phyloP scores from a whole-genome alignment of 2,888 invertebrate genomes.

The Smittia aterrima region DNA sequence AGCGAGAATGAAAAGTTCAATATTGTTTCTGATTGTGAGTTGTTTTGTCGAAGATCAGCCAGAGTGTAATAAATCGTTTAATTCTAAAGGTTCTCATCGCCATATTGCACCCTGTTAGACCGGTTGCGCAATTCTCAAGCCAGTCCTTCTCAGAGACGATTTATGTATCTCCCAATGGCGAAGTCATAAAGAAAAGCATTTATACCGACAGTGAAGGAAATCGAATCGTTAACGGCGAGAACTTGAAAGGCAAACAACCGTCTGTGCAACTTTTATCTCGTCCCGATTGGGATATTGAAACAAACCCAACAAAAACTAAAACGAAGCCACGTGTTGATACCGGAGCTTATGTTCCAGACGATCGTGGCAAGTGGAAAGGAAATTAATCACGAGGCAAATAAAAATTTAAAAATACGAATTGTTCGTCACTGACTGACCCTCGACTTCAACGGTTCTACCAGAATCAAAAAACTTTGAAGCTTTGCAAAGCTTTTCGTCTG shows the following conservation, averaged over 20 bases:
- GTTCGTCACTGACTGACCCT: too few species aligned
- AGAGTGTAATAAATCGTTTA: too few species aligned
- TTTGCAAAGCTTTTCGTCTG: too few species aligned
- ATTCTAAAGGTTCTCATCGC: too few species aligned
- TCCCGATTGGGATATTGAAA: neutral
- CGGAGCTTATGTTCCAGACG: neutral
- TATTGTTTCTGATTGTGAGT: too few species aligned
- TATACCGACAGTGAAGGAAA: neutral
- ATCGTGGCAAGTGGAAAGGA: neutral
- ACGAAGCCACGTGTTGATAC: conserved; percentile 4
- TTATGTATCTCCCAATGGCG: neutral
- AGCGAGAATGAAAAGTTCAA: too few species aligned
- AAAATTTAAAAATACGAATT: too few species aligned
- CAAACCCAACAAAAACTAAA: neutral
- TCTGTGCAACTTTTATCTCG: neutral
- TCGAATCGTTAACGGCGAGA: neutral
- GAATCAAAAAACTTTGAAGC: too few species aligned
- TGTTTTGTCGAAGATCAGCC: too few species aligned
- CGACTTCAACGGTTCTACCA: too few species aligned
- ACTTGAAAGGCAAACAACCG: neutral
- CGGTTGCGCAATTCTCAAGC: neutral
- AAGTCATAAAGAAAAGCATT: neutral
- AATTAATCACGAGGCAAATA: too few species aligned
- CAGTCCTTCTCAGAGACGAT: neutral
- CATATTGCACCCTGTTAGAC: too few species aligned